Percentiles rank a stretch among this genome's conserved stretches.
Evolutionary conservation across 2,113 vertebrate genomes (phyloP).

Genomic region (Sakesphorus luctuosus): DNA sequence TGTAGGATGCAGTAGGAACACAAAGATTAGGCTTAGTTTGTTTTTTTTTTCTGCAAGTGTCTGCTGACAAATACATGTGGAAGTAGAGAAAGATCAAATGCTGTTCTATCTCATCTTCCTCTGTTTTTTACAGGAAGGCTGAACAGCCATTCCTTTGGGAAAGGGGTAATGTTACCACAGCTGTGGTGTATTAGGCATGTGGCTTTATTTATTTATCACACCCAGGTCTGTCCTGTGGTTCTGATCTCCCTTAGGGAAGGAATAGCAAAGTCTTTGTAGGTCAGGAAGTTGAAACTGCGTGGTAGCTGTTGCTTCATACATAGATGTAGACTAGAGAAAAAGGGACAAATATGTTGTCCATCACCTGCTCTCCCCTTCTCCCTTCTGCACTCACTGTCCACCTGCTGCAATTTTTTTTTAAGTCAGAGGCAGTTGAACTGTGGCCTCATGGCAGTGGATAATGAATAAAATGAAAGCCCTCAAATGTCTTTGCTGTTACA

Average conservation of each 20-base stretch:
- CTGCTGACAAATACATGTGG: background rate
- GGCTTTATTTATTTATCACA: background rate
- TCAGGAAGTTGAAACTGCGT: background rate
- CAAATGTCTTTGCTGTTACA: background rate
- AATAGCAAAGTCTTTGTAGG: background rate
- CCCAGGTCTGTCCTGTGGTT: background rate
- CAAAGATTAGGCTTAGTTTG: background rate
- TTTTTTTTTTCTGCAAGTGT: background rate
- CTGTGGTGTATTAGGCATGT: background rate
- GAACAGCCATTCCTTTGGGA: background rate
- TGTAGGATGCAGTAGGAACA: background rate
- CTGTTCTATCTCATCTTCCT: background rate
- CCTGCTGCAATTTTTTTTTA: fast-evolving
- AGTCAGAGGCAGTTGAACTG: background rate
- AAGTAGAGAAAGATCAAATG: background rate
- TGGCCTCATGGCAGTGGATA: background rate
- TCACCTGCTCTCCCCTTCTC: background rate
- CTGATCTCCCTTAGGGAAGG: background rate
- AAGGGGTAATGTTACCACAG: background rate
- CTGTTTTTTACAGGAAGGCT: background rate
- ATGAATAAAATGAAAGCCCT: background rate
- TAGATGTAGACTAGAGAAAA: background rate
- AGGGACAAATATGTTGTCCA: background rate
- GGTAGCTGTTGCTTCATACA: background rate
- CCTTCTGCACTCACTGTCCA: too few species aligned